phyloP scores from a whole-genome alignment of 2,888 invertebrate species.

The Drosophila bunnanda region DNA sequence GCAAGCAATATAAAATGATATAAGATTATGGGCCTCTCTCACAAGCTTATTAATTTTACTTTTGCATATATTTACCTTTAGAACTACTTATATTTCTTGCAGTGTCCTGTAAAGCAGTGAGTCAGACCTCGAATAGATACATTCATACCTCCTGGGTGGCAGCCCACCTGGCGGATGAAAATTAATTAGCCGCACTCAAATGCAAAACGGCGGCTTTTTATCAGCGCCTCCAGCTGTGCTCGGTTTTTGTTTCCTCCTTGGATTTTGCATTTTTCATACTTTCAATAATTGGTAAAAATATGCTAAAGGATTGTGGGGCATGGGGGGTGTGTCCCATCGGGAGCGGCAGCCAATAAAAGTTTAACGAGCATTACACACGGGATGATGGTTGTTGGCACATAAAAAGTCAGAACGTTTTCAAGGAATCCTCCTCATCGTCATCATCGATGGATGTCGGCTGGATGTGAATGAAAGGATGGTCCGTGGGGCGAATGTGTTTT shows the following conservation, averaged over 20 bases:
- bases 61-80: not conserved
- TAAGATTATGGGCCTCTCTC: no score
- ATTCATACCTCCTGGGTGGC: constrained; percentile 48
- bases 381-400: constrained; percentile 52
- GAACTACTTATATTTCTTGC: not conserved
- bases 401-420: constrained; percentile 55
- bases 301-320: constrained; percentile 4
- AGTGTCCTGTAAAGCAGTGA: constrained; percentile 22
- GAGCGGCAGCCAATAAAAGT: constrained; percentile 65
- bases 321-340: constrained; percentile 21
- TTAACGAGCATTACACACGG: constrained; percentile 64
- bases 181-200: constrained; percentile 64
- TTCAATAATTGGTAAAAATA: constrained; percentile 53
- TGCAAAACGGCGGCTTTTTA: constrained; percentile 36
- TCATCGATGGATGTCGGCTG: constrained; percentile 34
- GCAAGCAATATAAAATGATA: no score
- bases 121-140: constrained; percentile 26
- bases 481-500: constrained; percentile 41
- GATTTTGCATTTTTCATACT: constrained; percentile 52
- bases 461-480: constrained; percentile 15
- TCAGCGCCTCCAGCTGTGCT: constrained; percentile 56
- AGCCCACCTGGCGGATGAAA: constrained; percentile 60
- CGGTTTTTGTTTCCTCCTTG: constrained; percentile 42
- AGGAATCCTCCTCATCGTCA: constrained; percentile 44
- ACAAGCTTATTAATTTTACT: no score